These are phyloP conservation scores for Melitaea cinxia DNA, from an alignment of 1,140 invertebrate species.

Conservation along the genomic window DNA sequence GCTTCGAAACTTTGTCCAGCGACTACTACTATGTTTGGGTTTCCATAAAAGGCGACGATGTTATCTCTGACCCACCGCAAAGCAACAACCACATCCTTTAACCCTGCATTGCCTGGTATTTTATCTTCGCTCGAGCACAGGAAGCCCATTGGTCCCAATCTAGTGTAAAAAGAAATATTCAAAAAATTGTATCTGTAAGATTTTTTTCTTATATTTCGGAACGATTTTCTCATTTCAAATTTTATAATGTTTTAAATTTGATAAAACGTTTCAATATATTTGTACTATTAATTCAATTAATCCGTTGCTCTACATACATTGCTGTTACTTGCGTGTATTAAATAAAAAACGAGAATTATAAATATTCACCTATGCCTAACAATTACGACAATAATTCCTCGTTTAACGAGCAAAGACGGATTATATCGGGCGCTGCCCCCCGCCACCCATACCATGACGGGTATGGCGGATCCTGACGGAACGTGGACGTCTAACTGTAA, in stretches of 20 bases:
- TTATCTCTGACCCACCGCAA: conserved; percentile 85
- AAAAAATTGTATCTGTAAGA: too few species aligned
- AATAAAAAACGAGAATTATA: too few species aligned
- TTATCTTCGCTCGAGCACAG: conserved; percentile 80
- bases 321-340: too few species aligned
- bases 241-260: too few species aligned
- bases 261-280: too few species aligned
- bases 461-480: conserved; percentile 49
- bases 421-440: conserved; percentile 81
- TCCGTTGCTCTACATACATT: too few species aligned
- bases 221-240: too few species aligned
- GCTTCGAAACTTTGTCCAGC: conserved; percentile 81
- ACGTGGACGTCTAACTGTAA: conserved; percentile 65
- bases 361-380: conserved; percentile 83
- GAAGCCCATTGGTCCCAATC: conserved; percentile 75
- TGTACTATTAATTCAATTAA: too few species aligned
- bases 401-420: conserved; percentile 83
- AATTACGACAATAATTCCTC: conserved; percentile 85
- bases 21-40: conserved; percentile 82
- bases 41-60: conserved; percentile 86
- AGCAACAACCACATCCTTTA: conserved; percentile 86
- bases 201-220: too few species aligned
- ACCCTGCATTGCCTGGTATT: conserved; percentile 86
- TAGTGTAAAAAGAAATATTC: conserved; percentile 43
- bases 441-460: conserved; percentile 85